phyloP scores from a whole-genome alignment of 1,140 invertebrate genomes.

The Hestina assimilis region DNA sequence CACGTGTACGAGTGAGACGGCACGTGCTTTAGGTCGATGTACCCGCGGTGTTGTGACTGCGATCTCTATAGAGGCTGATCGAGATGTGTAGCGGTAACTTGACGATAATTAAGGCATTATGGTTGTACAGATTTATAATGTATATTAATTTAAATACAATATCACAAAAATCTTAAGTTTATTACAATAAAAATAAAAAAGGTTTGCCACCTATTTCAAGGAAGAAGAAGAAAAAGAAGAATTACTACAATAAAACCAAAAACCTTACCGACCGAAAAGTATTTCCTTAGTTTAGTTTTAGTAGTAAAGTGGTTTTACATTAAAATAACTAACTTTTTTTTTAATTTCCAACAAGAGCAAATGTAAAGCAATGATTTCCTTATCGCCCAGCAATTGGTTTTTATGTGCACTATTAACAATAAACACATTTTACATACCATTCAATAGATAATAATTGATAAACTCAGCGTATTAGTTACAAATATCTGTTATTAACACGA shows the following conservation, averaged over 20 bases:
- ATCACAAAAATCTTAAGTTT: no score
- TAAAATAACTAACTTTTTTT: no score
- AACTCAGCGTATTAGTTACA: not conserved
- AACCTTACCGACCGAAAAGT: no score
- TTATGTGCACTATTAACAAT: not conserved
- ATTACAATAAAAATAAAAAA: no score
- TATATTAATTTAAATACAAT: no score
- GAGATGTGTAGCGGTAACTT: constrained; percentile 24
- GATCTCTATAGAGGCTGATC: constrained; percentile 32
- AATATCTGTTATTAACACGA: not conserved
- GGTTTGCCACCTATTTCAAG: no score
- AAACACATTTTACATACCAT: not conserved
- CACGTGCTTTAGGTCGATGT: constrained; percentile 32
- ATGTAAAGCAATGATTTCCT: constrained; percentile 6
- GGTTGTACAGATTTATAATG: not conserved
- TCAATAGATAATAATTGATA: not conserved
- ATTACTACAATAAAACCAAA: no score
- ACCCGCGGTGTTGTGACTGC: constrained; percentile 30
- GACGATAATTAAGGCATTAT: constrained; percentile 20
- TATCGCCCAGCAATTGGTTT: constrained; percentile 9
- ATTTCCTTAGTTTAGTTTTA: no score
- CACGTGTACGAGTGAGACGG: constrained; percentile 18
- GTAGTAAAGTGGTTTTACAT: no score
- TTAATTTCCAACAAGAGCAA: no score
- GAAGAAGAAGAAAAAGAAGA: no score